These are phyloP conservation scores for Onychomys arenicola DNA, from an alignment of 2,797 vertebrate genomes.

Conservation along the genomic window DNA sequence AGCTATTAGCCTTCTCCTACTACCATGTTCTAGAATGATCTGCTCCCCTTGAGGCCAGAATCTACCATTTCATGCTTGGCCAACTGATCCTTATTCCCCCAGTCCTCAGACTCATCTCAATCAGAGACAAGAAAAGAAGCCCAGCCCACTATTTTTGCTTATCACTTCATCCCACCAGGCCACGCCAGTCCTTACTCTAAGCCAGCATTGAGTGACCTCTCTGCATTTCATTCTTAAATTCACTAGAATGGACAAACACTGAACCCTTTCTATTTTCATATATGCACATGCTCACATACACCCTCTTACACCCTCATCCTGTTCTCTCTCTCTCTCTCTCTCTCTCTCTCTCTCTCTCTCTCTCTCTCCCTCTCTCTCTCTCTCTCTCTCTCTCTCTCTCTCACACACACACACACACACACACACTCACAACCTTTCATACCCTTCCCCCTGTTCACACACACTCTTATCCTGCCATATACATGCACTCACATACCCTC, in stretches of 20 bases:
- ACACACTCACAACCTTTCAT: too few species aligned
- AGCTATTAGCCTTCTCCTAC: neutral
- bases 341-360: too few species aligned
- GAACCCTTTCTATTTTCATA: neutral
- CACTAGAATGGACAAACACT: neutral
- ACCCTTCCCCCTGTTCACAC: too few species aligned
- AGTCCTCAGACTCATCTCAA: rapidly evolving
- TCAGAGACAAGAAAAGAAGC: neutral
- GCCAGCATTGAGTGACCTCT: neutral
- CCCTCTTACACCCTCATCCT: rapidly evolving
- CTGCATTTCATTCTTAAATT: neutral
- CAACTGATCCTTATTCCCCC: neutral
- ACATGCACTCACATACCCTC: too few species aligned
- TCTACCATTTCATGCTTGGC: neutral
- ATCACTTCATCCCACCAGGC: neutral
- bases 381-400: too few species aligned
- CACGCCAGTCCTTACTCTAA: neutral
- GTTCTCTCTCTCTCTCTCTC: too few species aligned
- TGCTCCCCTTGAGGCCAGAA: neutral
- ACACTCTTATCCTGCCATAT: neutral
- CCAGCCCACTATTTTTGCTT: rapidly evolving
- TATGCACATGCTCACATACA: neutral
- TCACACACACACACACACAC: too few species aligned
- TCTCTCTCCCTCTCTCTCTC: too few species aligned
- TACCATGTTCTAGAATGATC: neutral